Percentiles rank a stretch among this genome's conserved stretches.
phyloP scores from a whole-genome alignment of 1,140 invertebrate genomes.

The Nasonia longicornis region DNA sequence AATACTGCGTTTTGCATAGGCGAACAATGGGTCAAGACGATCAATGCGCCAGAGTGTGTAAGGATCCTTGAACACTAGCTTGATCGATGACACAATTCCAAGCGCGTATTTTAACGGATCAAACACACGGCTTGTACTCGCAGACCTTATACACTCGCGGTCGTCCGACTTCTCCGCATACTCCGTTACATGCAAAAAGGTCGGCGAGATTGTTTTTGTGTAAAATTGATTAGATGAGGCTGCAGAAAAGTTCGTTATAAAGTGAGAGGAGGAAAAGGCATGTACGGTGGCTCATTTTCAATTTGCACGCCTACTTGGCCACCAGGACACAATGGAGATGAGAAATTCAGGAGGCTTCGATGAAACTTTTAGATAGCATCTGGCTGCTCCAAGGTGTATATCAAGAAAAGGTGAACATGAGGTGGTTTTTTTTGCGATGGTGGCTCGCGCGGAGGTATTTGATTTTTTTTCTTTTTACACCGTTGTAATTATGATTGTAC shows the following conservation, averaged over 20 bases:
- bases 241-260: conserved; percentile 17
- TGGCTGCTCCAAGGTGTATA: too few relatives aligned
- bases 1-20: conserved; percentile 7
- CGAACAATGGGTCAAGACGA: conserved; percentile 32
- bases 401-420: neutral
- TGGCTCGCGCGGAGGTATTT: neutral
- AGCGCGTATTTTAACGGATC: conserved; percentile 40
- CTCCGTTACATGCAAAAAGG: conserved; percentile 32
- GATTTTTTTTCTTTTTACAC: neutral
- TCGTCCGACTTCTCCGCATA: neutral
- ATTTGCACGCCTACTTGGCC: conserved; percentile 33
- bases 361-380: conserved; percentile 15
- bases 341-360: conserved; percentile 22
- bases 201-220: conserved; percentile 2
- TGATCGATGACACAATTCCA: conserved; percentile 43
- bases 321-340: neutral
- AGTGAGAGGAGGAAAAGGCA: neutral
- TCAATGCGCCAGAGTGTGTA: neutral
- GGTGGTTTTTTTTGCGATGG: neutral
- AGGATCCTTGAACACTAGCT: conserved; percentile 1
- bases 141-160: neutral
- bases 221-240: conserved; percentile 43
- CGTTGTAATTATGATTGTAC: neutral
- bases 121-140: neutral
- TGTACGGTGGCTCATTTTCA: conserved; percentile 32